Evolutionary conservation across 2,888 invertebrate genomes (phyloP), one percentile per base, ranked within the genome.

Genomic region (Nomada hirtipes): DNA sequence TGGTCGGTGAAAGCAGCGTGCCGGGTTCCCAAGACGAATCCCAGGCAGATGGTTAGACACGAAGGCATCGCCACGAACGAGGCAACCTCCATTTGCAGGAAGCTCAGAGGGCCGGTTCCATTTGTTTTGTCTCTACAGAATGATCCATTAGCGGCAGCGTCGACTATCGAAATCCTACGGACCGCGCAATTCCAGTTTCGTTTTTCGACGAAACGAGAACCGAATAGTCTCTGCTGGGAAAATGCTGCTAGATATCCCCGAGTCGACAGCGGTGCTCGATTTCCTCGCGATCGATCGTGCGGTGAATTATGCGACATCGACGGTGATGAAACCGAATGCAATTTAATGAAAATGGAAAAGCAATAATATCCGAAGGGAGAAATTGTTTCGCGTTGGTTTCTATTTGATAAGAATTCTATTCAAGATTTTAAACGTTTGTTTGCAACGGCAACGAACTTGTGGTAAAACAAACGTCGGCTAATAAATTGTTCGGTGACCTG

Each of bases 121-220:
- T 88, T 87, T 88, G 80, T 81, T 87, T 86, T 82, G 84, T 79
- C 78, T 76, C 55, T 61, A 68, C 77, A 79, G 74, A 88, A 88
- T 83, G 87, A 82, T 87, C 89, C 85, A 88, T 87, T 87, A 88
- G 81, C 81, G 82, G 65, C 73, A 84, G 65, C 79, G 79, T 72
- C 67, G 76, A 70, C 82, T 84, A 84, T 88, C 74, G 87, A 76
- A 59, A 85, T 76, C 70, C 67, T 65, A 26, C 63, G 61, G 23
- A 64, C 29, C 47, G 57, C 77, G 61, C 68, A 69, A 60, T 65
- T 52, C 42, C 42, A 26, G 75, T 75, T 83, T 75, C 68, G 52
- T 79, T 72, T 75, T 67, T 76, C 68, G 29, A 42, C 63, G n/a
- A 36, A 36, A 36, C 60, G 18, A 23, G 61, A 47, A 59, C 23